Base-by-base conservation (phyloP, 2,797 vertebrate genomes). In the Bufotes viridis region DNA sequence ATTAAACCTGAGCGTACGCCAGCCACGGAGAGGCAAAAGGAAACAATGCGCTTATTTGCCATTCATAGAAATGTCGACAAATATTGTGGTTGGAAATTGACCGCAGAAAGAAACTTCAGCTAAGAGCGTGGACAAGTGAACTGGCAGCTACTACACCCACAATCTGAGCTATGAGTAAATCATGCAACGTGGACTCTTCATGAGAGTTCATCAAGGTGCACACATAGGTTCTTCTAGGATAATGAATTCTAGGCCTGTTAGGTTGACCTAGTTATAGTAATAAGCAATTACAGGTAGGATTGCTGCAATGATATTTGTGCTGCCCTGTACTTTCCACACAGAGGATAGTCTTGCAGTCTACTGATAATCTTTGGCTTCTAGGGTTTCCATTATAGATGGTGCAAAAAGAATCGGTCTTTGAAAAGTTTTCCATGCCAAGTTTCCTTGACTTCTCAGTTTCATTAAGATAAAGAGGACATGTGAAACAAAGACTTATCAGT, bases 301-400 rank as follows among this genome's bases (percentile, higher is more conserved):
- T 51, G 42, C 49, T 51, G 22, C 22, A 76, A 76, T 53, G 74
- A 51, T 51, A 51, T 13, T 5, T 76, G 42, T 51, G 49, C 17
- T n/a, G 11, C 20, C 29, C 17, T 18, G 17, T 53, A 22, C 51
- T 78, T 51, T 55, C 51, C 75, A 55, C 15, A 10, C 6, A 8
- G 49, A 78, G 51, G 22, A 78, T 78, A 78, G n/a, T 78, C 75
- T 78, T 78, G 49, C 75, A 78, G n/a, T 18, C 22, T n/a, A 14
- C 75, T 55, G 22, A 0, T 24, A 55, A 78, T 78, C 75, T 24
- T 78, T 55, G 51, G 75, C 22, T 55, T 78, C 75, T 78, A 55
- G 53, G 1, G n/a, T 78, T 55, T 24, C 75, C 22, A 15, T 53
- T 24, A 24, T 22, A 53, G 49, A 78, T 53, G 22, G 75, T 78